Evolutionary conservation across 1,140 invertebrate genomes (phyloP).

Genomic region (Trichonephila clavipes): DNA sequence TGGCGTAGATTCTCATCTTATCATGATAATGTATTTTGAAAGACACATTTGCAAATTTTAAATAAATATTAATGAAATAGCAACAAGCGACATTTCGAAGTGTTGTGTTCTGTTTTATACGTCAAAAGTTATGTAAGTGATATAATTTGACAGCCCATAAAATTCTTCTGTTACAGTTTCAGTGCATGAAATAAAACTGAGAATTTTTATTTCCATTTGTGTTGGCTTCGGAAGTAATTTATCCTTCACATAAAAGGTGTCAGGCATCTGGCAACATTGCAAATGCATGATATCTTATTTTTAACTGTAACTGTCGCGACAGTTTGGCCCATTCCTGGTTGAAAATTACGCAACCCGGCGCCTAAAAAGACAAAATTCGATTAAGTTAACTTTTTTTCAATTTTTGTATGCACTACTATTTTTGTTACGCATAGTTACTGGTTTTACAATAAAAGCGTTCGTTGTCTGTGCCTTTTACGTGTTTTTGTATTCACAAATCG

Average conservation of each 20-base stretch:
- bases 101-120: too few species aligned
- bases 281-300: background rate
- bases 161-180: background rate
- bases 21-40: too few species aligned
- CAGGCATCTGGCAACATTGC: background rate
- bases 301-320: constrained; percentile 5
- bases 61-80: too few species aligned
- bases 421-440: background rate
- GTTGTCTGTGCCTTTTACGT: background rate
- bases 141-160: background rate
- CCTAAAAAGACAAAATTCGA: background rate
- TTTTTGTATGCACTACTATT: background rate
- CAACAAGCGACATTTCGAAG: too few species aligned
- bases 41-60: too few species aligned
- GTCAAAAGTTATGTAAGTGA: background rate
- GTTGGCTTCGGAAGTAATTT: background rate
- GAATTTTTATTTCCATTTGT: background rate
- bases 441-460: background rate
- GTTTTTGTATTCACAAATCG: too few species aligned
- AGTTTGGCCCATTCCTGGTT: background rate
- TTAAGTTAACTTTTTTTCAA: background rate
- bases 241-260: background rate
- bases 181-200: background rate
- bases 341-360: background rate
- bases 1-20: too few species aligned